A percentile compares a stretch with the other conserved stretches of the same genome.
These are phyloP conservation scores for Drosophila athabasca DNA, from an alignment of 1,140 invertebrate species.

Conservation along the genomic window DNA sequence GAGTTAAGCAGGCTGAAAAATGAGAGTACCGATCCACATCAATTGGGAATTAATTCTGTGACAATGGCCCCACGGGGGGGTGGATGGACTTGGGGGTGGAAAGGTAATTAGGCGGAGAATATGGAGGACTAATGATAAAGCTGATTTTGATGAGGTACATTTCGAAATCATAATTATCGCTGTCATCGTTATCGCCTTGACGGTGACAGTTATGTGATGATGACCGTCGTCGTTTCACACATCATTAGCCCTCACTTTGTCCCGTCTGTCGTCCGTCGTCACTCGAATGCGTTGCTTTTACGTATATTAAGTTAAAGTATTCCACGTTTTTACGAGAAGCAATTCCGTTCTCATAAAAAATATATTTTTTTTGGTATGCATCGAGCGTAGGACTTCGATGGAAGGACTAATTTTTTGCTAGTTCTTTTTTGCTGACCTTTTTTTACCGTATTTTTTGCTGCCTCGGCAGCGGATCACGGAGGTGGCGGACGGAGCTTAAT, in stretches of 20 bases:
- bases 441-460: constrained; percentile 14
- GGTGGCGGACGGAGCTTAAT: constrained; percentile 61
- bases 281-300: constrained; percentile 32
- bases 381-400: constrained; percentile 37
- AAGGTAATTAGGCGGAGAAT: constrained; percentile 42
- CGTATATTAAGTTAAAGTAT: constrained; percentile 55
- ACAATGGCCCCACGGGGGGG: constrained; percentile 18
- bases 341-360: constrained; percentile 14
- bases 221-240: constrained; percentile 75
- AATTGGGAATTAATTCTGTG: constrained; percentile 29
- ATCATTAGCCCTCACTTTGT: constrained; percentile 69
- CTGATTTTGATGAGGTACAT: constrained; percentile 40
- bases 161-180: constrained; percentile 41
- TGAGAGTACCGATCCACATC: constrained; percentile 45
- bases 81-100: not conserved
- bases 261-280: constrained; percentile 29
- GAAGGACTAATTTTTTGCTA: constrained; percentile 19
- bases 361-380: constrained; percentile 44
- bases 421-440: constrained; percentile 24
- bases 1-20: constrained; percentile 35
- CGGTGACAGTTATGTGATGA: constrained; percentile 43
- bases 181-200: constrained; percentile 39
- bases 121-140: constrained; percentile 21
- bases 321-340: constrained; percentile 13
- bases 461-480: constrained; percentile 34